Percentiles rank a stretch among this genome's conserved stretches.
Conservation (phyloP, 2,113 vertebrate genomes). For the Pelodiscus sinensis region DNA sequence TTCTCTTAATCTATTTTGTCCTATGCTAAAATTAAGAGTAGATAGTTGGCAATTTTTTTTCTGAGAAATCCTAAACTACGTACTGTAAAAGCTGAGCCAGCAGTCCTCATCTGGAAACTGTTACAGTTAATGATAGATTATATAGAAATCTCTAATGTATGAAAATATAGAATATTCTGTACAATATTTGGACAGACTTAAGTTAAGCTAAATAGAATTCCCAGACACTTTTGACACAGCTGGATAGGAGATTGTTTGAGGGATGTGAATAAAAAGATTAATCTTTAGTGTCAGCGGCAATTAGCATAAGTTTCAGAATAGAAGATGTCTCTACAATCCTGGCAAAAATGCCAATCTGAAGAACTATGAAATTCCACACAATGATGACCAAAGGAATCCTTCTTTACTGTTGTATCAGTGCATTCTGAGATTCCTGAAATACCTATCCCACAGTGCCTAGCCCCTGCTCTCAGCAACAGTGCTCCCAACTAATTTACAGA, state of each 20-base stretch:
- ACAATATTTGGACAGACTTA: background rate
- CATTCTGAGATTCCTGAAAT: background rate
- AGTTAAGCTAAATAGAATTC: slow-evolving; percentile 41
- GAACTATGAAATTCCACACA: background rate
- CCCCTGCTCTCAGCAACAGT: background rate
- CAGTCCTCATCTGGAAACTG: slow-evolving; percentile 64
- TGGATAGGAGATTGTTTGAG: slow-evolving; percentile 7
- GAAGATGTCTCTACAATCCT: rapidly evolving
- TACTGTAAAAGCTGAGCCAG: slow-evolving; percentile 47
- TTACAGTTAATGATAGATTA: slow-evolving; percentile 44
- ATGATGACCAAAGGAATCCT: rapidly evolving
- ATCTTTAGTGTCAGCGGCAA: background rate
- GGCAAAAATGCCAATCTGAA: background rate
- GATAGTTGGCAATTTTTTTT: background rate
- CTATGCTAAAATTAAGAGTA: slow-evolving; percentile 33
- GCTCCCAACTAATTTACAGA: background rate
- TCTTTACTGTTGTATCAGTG: rapidly evolving
- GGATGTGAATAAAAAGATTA: slow-evolving; percentile 10
- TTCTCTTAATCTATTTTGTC: slow-evolving; percentile 63
- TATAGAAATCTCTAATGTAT: slow-evolving; percentile 24
- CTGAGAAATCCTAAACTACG: slow-evolving; percentile 50
- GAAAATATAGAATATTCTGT: background rate
- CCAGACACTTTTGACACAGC: slow-evolving; percentile 7
- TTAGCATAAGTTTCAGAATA: background rate
- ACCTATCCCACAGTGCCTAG: background rate